A percentile compares a stretch with the other conserved stretches of the same genome.
These are phyloP conservation scores for Vicugna pacos DNA, from an alignment of 2,113 vertebrate genomes.

Conservation along the genomic window DNA sequence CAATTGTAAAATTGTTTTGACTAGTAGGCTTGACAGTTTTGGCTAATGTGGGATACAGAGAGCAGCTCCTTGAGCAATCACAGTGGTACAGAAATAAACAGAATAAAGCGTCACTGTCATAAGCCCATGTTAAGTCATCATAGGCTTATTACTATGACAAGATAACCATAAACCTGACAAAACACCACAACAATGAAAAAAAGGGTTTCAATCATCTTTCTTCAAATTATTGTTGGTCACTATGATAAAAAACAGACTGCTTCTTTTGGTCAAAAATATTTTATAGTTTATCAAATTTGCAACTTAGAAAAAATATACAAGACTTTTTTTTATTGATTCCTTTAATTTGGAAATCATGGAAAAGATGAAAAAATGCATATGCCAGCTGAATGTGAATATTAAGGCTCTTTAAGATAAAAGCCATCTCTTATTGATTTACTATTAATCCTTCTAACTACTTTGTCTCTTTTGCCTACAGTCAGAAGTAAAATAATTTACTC, in stretches of 20 bases:
- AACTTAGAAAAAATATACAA: conserved; percentile 13
- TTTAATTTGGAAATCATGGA: conserved; percentile 19
- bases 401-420: not conserved
- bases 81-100: conserved; percentile 55
- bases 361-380: conserved; percentile 13
- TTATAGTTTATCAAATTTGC: not conserved
- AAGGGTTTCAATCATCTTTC: conserved; percentile 32
- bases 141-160: not conserved
- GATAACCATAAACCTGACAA: conserved; percentile 46
- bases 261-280: conserved; percentile 42
- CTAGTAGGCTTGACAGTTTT: conserved; percentile 50
- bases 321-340: not conserved
- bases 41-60: conserved; percentile 48
- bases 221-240: conserved; percentile 23
- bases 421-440: not conserved
- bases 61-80: conserved; percentile 5
- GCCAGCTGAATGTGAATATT: not conserved
- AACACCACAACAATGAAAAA: conserved; percentile 35
- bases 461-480: not conserved
- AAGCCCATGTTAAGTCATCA: not conserved
- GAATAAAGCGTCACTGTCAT: not conserved
- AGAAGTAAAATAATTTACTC: not conserved
- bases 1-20: conserved; percentile 80
- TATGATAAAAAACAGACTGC: not conserved
- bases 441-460: conserved; percentile 31